A percentile compares a stretch with the other conserved stretches of the same genome.
These are phyloP conservation scores for Neoascia interrupta DNA, from an alignment of 2,888 invertebrate species.

Conservation along the genomic window DNA sequence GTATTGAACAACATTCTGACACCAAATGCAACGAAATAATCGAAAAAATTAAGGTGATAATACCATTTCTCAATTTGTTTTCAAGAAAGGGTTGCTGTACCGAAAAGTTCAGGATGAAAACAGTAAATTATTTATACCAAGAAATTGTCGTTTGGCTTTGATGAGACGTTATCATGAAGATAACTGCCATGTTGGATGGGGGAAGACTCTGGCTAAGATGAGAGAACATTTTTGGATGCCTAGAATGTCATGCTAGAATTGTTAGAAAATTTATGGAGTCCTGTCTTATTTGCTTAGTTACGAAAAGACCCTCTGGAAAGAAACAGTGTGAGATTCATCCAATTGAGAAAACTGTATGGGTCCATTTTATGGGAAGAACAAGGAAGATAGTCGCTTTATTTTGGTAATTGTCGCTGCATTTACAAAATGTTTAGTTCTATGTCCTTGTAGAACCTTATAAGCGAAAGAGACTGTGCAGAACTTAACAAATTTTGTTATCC, in stretches of 20 bases:
- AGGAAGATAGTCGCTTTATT: not conserved
- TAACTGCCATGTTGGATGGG: conserved; percentile 29
- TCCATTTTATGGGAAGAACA: too few species aligned
- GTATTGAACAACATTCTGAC: not conserved
- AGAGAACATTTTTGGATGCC: conserved; percentile 18
- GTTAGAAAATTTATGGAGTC: conserved; percentile 21
- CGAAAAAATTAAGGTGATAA: not conserved
- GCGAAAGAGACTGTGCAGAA: not conserved
- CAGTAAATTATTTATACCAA: not conserved
- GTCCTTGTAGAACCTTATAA: not conserved
- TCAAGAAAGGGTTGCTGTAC: not conserved
- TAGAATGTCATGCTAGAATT: conserved; percentile 6
- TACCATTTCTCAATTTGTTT: not conserved
- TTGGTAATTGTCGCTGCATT: not conserved
- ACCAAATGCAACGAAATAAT: too few species aligned
- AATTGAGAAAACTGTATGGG: not conserved
- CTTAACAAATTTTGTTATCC: not conserved
- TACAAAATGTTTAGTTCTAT: too few species aligned
- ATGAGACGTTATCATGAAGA: conserved; percentile 10
- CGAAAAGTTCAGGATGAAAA: not conserved
- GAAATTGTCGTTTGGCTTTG: not conserved
- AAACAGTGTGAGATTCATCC: not conserved
- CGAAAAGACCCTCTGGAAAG: conserved; percentile 4
- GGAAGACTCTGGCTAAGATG: conserved; percentile 13
- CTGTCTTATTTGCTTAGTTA: conserved; percentile 21